A percentile compares a stretch with the other conserved stretches of the same genome.
Evolutionary conservation across 2,113 vertebrate genomes (phyloP).

Genomic region (Asarcornis scutulata): DNA sequence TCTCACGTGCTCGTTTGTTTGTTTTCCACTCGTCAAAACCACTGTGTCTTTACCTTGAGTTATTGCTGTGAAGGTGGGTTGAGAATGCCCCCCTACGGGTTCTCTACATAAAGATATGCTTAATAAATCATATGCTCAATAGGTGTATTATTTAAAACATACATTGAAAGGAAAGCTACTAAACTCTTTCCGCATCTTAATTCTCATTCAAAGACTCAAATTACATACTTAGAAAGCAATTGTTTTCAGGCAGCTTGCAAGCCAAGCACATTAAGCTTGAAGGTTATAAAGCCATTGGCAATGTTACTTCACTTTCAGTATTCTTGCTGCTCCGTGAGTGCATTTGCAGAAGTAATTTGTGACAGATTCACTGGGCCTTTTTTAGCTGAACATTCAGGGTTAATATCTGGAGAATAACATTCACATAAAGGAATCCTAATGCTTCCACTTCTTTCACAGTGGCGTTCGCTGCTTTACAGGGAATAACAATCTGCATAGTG

Average conservation of each 20-base stretch:
- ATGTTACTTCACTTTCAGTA: not conserved
- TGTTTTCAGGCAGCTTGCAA: conserved; percentile 14
- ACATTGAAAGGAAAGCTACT: not conserved
- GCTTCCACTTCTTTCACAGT: not conserved
- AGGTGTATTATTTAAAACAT: not conserved
- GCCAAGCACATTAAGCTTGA: conserved; percentile 10
- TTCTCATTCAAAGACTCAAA: conserved; percentile 25
- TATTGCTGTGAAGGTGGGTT: not conserved
- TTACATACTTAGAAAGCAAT: not conserved
- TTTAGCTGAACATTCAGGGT: not conserved
- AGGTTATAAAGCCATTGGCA: conserved; percentile 31
- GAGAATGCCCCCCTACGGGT: not conserved
- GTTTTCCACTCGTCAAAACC: not conserved
- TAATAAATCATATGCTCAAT: not conserved
- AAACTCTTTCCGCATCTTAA: not conserved
- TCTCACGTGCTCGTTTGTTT: not conserved
- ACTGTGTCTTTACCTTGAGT: not conserved
- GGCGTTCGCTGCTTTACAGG: not conserved
- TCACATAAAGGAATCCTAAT: not conserved
- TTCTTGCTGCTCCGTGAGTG: conserved; percentile 9
- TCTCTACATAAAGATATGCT: not conserved
- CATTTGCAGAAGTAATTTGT: not conserved
- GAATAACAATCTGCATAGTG: not conserved
- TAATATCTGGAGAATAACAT: not conserved
- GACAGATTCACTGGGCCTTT: not conserved